A percentile compares a stretch with the other conserved stretches of the same genome.
Conservation (phyloP, 2,888 invertebrate genomes). For the Charanyca ferruginea region DNA sequence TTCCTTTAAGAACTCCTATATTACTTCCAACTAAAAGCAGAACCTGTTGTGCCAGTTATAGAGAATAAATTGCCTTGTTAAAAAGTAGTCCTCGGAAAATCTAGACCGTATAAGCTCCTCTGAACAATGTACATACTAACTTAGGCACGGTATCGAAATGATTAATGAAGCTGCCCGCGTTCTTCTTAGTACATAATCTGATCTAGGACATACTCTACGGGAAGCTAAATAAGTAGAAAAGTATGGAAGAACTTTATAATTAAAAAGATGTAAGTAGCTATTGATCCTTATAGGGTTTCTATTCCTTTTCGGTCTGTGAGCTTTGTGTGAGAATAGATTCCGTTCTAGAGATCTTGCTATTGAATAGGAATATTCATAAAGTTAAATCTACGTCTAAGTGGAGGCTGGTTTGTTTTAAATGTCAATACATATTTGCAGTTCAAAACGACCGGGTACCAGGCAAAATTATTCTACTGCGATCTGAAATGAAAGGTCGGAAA, state of each 20-base stretch:
- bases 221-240: conserved; percentile 19
- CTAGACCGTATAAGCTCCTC: conserved; percentile 32
- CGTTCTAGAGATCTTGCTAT: conserved; percentile 3
- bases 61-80: conserved; percentile 29
- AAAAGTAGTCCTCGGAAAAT: conserved; percentile 26
- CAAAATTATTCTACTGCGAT: too few relatives aligned
- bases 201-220: conserved; percentile 22
- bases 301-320: conserved; percentile 13
- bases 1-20: conserved; percentile 11
- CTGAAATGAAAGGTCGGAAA: too few relatives aligned
- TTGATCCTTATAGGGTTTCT: conserved; percentile 16
- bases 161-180: conserved; percentile 54
- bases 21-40: not conserved
- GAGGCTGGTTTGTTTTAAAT: too few relatives aligned
- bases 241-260: conserved; percentile 23
- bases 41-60: not conserved
- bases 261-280: conserved; percentile 29
- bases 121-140: conserved; percentile 34
- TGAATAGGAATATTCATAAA: conserved; percentile 17
- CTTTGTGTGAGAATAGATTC: not conserved
- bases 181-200: conserved; percentile 8
- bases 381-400: not conserved
- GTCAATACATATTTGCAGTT: too few relatives aligned
- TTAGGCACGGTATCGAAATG: conserved; percentile 51
- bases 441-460: too few relatives aligned